Base-by-base conservation (phyloP, 1,140 invertebrate species). In the Aphis gossypii region DNA sequence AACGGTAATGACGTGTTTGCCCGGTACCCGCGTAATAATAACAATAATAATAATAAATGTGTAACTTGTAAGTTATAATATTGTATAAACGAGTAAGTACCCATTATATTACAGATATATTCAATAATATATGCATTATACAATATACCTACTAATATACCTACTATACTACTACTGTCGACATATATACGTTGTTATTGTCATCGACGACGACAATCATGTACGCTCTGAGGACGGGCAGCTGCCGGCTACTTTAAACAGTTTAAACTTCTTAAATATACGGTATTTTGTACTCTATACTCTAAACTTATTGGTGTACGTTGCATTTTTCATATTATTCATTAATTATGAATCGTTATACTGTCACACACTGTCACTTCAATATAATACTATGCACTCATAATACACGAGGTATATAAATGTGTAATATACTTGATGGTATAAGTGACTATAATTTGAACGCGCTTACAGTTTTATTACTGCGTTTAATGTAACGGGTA, bases 1-100 rank as follows among this genome's bases (percentile, higher is more conserved):
- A 41, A 84, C 23, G 9, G 20, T 44, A 41, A 86, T 86, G 83
- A 44, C 41, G 41, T 41, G 38, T 86, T 44, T 86, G 41, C 25
- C 23, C 1, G 41, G 83, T 41, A 86, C 83, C 41, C 83, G 83
- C 83, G 83, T 44, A 44, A 84, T 84, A 84, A 38, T 38, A 38
- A 83, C 9, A 84, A 84, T 84, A 82, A 84, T 84, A 84, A 82
- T 82, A 82, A 35, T 82, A 82, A 35, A 82, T 38, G 20, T 84
- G 38, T 41, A 41, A 41, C 20, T 84, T 84, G 35, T 84, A 84
- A 41, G 38, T 44, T 41, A 84, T 41, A 84, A 44, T 84, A 84
- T 41, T 41, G 38, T 86, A 86, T 23, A 41, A 7, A 83, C 83
- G 83, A 44, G 82, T 84, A 82, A 82, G 35, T 82, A 82, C 35